phyloP scores from a whole-genome alignment of 2,888 invertebrate genomes.

The Pristionchus maxplancki region DNA sequence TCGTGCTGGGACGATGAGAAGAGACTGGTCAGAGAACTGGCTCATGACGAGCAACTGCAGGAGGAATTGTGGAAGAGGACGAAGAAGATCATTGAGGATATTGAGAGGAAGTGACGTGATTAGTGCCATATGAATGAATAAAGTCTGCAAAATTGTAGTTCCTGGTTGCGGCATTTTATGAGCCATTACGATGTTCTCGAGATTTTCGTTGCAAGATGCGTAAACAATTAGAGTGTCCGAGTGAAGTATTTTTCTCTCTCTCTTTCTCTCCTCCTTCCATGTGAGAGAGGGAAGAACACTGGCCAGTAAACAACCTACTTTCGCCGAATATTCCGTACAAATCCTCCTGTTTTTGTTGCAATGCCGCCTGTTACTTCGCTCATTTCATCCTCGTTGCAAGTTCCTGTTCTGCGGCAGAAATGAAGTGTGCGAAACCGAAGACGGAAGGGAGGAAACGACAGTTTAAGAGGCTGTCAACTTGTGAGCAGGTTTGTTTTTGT shows the following conservation, averaged over 20 bases:
- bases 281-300: background rate
- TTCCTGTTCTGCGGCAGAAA: background rate
- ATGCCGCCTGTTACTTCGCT: background rate
- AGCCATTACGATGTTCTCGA: no score
- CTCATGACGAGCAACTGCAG: background rate
- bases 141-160: no score
- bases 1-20: conserved; percentile 36
- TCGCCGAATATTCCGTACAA: background rate
- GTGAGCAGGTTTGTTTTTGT: background rate
- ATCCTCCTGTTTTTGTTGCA: background rate
- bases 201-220: no score
- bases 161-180: no score
- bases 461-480: background rate
- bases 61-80: conserved; percentile 29
- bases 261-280: background rate
- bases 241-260: background rate
- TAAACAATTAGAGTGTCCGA: no score
- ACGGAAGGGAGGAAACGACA: background rate
- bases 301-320: background rate
- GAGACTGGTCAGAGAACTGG: background rate
- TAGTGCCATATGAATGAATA: no score
- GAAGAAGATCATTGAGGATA: conserved; percentile 1
- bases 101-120: background rate
- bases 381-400: no score
- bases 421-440: background rate